phyloP scores from a whole-genome alignment of 2,888 invertebrate species.

The Tineola bisselliella region DNA sequence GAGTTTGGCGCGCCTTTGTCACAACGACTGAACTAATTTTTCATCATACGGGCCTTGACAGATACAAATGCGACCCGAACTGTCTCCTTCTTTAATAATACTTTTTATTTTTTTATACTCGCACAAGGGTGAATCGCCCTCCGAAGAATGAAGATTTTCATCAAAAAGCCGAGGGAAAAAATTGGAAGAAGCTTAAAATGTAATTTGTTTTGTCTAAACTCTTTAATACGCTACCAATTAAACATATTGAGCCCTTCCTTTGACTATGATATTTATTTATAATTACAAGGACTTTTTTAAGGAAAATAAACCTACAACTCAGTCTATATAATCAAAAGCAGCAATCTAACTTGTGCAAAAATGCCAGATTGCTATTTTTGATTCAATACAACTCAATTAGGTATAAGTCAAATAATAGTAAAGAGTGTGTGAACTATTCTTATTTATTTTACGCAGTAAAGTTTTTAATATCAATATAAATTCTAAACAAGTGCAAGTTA shows the following conservation, averaged over 20 bases:
- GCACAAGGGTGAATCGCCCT: constrained; percentile 61
- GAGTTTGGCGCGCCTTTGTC: constrained; percentile 64
- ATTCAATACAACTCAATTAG: no score
- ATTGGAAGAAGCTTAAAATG: constrained; percentile 56
- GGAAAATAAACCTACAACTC: no score
- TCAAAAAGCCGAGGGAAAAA: constrained; percentile 43
- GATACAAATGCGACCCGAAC: constrained; percentile 67
- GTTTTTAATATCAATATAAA: no score
- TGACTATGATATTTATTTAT: background rate
- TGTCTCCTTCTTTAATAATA: constrained; percentile 70
- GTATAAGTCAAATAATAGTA: no score
- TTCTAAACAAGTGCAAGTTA: no score
- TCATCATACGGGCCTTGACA: constrained; percentile 69
- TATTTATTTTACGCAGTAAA: no score
- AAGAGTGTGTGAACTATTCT: no score
- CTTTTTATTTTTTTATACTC: constrained; percentile 57
- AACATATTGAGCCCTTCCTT: constrained; percentile 22
- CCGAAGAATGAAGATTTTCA: constrained; percentile 59
- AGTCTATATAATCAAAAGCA: no score
- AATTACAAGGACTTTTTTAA: background rate
- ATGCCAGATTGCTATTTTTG: no score
- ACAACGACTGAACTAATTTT: constrained; percentile 68
- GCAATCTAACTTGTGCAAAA: no score
- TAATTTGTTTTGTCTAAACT: constrained; percentile 48
- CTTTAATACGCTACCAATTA: constrained; percentile 41